These are phyloP conservation scores for Pyrocephalus nanus DNA, from an alignment of 2,797 vertebrate genomes.

Conservation along the genomic window DNA sequence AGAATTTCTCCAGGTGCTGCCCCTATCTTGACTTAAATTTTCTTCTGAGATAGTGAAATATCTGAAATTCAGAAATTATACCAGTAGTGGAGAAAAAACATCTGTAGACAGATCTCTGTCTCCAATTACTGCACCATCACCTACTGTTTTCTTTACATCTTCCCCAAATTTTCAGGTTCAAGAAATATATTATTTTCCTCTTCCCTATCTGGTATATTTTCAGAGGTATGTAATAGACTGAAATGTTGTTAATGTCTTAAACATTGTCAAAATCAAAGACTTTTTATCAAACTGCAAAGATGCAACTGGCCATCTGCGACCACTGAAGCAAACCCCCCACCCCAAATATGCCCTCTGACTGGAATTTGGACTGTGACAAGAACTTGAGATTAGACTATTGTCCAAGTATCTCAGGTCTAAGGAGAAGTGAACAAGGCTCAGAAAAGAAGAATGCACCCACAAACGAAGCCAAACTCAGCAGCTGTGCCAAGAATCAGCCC, in stretches of 20 bases:
- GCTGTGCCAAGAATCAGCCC: neutral
- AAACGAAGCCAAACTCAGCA: neutral
- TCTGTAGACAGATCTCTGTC: neutral
- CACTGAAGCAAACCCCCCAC: neutral
- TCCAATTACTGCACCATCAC: neutral
- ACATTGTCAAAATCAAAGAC: neutral
- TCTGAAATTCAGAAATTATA: neutral
- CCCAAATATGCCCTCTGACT: neutral
- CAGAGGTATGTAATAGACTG: neutral
- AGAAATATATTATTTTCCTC: neutral
- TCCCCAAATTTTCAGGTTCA: neutral
- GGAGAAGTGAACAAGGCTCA: neutral
- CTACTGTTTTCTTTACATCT: neutral
- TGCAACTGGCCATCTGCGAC: neutral
- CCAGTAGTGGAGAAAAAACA: neutral
- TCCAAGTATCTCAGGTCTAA: neutral
- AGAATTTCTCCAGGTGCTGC: neutral
- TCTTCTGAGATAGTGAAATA: neutral
- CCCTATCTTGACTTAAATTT: neutral
- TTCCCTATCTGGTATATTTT: neutral
- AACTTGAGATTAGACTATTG: neutral
- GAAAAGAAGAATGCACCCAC: neutral
- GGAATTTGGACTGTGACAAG: neutral
- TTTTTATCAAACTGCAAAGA: neutral
- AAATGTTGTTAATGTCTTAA: neutral